Evolutionary conservation across 2,113 vertebrate species (phyloP).

Genomic region (Nestor notabilis): DNA sequence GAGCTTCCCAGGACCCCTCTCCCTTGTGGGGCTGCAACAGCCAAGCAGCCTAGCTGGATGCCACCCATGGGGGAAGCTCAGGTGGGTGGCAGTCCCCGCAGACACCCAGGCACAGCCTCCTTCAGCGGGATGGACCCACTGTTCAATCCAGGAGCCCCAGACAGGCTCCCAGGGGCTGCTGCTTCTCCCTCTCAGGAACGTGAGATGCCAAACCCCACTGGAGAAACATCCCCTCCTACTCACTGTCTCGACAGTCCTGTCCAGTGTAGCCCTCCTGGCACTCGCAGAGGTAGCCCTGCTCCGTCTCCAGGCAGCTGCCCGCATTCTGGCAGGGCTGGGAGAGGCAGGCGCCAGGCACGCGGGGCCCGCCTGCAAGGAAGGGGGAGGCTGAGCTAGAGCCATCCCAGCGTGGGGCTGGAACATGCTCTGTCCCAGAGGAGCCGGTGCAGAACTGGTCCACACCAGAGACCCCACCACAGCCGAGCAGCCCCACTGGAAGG

Average conservation of each 20-base stretch:
- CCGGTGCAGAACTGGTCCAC: not conserved
- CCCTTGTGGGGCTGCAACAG: not conserved
- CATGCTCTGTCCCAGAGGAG: not conserved
- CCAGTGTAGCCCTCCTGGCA: constrained; percentile 86
- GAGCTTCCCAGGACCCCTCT: not conserved
- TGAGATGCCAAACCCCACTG: rapidly evolving
- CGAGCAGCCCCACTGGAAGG: not conserved
- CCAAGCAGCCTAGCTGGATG: not conserved
- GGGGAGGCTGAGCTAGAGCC: not conserved
- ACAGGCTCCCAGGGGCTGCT: not conserved
- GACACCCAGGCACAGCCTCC: not conserved
- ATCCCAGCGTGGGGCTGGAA: not conserved
- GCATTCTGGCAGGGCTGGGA: constrained; percentile 76
- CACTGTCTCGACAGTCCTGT: constrained; percentile 85
- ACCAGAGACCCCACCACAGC: rapidly evolving
- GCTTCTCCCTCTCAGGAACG: not conserved
- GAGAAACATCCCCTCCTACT: not conserved
- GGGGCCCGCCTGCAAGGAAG: constrained; percentile 39
- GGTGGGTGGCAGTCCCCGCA: not conserved
- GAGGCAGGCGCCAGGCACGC: constrained; percentile 23
- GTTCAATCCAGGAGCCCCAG: not conserved
- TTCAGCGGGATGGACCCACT: not conserved
- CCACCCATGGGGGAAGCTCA: not conserved
- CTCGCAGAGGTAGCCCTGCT: constrained; percentile 82
- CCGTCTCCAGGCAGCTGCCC: constrained; percentile 74